Base-by-base conservation (phyloP, 1,140 invertebrate species). In the Drosophila grimshawi region DNA sequence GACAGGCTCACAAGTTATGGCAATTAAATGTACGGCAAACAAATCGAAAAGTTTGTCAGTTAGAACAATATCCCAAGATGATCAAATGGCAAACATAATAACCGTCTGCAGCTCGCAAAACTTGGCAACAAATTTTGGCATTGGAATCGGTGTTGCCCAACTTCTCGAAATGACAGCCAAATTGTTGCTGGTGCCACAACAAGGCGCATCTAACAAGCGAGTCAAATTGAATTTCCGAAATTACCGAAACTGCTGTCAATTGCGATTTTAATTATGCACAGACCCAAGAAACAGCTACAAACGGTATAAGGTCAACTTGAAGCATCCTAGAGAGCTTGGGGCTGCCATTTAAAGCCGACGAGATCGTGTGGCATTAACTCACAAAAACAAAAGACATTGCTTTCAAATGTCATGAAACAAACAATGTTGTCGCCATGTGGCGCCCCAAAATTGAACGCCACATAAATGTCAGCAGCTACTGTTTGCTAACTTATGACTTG, bases 241-340 rank as follows among this genome's bases (percentile, higher is more conserved):
- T 86, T 78, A 53, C 62, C 66, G 60, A 72, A 67, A 61, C 27
- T 68, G 61, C 51, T 56, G 60, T 66, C 78, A 78, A 81, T 81
- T 76, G n/a, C 53, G 82, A 64, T 76, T 81, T 86, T 70, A 81
- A 81, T 81, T 81, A 81, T 75, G 80, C 69, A 82, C 62, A 48
- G 62, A 43, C 39, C 29, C 30, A 27, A 7, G 5, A 52, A 27
- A 39, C 32, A 29, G 35, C 46, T 33, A 46, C 41, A 37, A n/a
- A 4, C 33, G 8, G 53, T 45, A 57, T 68, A 67, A 73, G 70
- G 70, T 73, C 70, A 68, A 10, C 8, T n/a, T 7, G 11, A 5
- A 11, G 41, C 29, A 41, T 32, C 29, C 39, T 29, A 8, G 53
- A 29, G 27, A 45, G n/a, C 10, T 46, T 51, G 27, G 3, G 4